Evolutionary conservation across 2,113 vertebrate genomes (phyloP).

Genomic region (Castor canadensis): DNA sequence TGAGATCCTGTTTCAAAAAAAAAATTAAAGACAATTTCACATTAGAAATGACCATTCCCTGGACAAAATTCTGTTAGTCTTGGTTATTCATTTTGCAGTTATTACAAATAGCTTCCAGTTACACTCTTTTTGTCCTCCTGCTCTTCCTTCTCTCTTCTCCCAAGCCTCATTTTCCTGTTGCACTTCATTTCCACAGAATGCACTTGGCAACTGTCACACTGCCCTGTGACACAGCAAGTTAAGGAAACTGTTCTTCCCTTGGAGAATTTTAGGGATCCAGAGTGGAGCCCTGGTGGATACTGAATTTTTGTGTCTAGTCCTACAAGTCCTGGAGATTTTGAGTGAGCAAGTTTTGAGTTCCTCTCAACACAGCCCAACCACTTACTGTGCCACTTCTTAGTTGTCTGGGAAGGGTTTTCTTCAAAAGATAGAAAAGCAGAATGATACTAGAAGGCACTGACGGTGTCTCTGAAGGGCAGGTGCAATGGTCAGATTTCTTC

Average conservation of each 20-base stretch:
- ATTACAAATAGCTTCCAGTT: background rate
- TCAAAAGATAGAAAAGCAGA: background rate
- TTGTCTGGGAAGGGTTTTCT: background rate
- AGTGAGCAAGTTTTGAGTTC: background rate
- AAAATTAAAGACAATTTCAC: background rate
- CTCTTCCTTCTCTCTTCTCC: too few relatives aligned
- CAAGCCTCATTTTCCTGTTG: rapidly evolving
- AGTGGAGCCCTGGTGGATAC: too few relatives aligned
- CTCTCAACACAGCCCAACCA: background rate
- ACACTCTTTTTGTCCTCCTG: rapidly evolving
- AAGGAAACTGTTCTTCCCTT: background rate
- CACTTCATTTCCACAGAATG: background rate
- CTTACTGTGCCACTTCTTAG: rapidly evolving
- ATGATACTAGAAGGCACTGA: background rate
- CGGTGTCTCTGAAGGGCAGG: rapidly evolving
- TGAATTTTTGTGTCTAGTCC: background rate
- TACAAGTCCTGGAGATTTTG: background rate
- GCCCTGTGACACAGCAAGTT: too few relatives aligned
- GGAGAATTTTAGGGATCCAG: background rate
- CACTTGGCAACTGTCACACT: background rate
- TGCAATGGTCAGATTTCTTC: rapidly evolving
- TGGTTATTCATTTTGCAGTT: background rate
- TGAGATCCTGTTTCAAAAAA: background rate
- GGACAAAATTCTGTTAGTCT: background rate
- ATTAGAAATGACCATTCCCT: background rate